These are phyloP conservation scores for Dipodomys merriami DNA, from an alignment of 2,113 vertebrate genomes.

Conservation along the genomic window DNA sequence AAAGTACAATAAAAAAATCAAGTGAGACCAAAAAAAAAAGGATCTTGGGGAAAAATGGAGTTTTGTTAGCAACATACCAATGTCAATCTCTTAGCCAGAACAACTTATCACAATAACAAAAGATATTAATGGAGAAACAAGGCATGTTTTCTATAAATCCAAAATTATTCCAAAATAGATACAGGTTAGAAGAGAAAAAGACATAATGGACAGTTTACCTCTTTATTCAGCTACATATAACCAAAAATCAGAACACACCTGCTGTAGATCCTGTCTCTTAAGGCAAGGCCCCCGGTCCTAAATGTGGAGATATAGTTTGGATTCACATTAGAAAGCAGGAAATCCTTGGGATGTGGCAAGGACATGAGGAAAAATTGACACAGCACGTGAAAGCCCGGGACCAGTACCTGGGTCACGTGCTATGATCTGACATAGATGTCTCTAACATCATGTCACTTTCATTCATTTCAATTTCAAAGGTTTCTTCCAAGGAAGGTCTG, in stretches of 20 bases:
- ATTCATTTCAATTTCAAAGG: slow-evolving; percentile 97
- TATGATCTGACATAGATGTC: slow-evolving; percentile 97
- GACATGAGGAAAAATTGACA: slow-evolving; percentile 62
- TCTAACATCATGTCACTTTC: slow-evolving; percentile 99
- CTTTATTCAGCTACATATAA: slow-evolving; percentile 75
- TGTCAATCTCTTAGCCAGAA: too few species aligned
- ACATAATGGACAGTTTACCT: slow-evolving; percentile 67
- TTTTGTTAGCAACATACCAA: too few species aligned
- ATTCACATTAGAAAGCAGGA: slow-evolving; percentile 77
- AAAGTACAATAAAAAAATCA: too few species aligned
- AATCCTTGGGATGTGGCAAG: slow-evolving; percentile 76
- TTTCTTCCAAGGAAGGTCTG: slow-evolving; percentile 90
- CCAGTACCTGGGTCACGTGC: slow-evolving; percentile 86
- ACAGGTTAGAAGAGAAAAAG: not conserved
- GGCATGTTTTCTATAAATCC: not conserved
- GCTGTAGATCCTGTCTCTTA: slow-evolving; percentile 57
- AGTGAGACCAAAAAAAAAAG: too few species aligned
- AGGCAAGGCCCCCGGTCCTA: slow-evolving; percentile 68
- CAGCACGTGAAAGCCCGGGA: slow-evolving; percentile 48
- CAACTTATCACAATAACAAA: too few species aligned
- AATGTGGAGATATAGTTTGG: slow-evolving; percentile 60
- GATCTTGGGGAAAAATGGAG: too few species aligned
- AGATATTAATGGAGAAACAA: too few species aligned
- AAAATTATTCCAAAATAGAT: slow-evolving; percentile 1
- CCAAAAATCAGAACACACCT: slow-evolving; percentile 71